phyloP scores from a whole-genome alignment of 2,888 invertebrate species.

The Megaustenia siamemsis region DNA sequence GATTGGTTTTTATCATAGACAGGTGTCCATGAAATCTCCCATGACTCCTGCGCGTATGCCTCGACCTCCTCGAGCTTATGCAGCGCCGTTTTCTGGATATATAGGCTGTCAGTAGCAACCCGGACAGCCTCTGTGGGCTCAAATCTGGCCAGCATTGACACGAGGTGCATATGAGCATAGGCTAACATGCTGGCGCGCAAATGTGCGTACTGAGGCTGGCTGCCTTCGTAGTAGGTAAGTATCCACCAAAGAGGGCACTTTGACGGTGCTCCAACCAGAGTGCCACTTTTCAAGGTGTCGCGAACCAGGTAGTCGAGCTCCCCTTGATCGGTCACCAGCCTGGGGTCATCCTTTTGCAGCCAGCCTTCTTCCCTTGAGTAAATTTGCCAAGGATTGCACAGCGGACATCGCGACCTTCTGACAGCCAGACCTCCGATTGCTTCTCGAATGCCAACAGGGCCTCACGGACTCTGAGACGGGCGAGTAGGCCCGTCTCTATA shows the following conservation, averaged over 20 bases:
- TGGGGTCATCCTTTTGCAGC: neutral
- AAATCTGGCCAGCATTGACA: neutral
- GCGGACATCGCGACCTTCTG: neutral
- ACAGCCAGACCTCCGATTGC: neutral
- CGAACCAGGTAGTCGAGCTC: slow-evolving; percentile 15
- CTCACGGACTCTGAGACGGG: neutral
- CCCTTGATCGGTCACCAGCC: slow-evolving; percentile 2
- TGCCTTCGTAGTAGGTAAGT: neutral
- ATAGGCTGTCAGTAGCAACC: too few species aligned
- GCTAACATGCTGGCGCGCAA: neutral
- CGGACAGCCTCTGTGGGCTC: too few species aligned
- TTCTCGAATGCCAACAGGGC: neutral
- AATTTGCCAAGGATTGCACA: slow-evolving; percentile 5
- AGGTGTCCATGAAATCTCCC: too few species aligned
- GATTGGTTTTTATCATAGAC: too few species aligned
- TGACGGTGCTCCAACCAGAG: neutral
- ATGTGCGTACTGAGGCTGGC: slow-evolving; percentile 4
- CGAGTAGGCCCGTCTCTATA: neutral
- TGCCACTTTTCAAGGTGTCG: slow-evolving; percentile 5
- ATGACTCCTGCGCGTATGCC: too few species aligned
- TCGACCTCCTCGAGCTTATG: slow-evolving; percentile 8
- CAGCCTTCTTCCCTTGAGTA: slow-evolving; percentile 11
- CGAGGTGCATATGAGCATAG: slow-evolving; percentile 2
- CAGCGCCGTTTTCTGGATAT: neutral
- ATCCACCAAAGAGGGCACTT: neutral